phyloP scores from a whole-genome alignment of 2,113 vertebrate genomes.

The Eidolon helvum region DNA sequence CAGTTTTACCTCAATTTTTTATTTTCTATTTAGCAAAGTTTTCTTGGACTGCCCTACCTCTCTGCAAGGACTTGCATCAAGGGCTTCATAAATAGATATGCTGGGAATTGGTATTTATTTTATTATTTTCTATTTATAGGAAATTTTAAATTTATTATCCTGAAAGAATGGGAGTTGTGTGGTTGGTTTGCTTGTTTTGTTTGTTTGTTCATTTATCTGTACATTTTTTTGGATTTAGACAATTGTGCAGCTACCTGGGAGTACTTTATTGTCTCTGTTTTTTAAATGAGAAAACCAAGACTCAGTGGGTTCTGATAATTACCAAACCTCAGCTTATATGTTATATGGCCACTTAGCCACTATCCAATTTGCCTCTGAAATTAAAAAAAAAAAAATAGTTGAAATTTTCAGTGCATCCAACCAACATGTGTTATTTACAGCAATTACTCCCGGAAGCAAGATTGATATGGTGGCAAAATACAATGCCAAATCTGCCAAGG shows the following conservation, averaged over 20 bases:
- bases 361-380: background rate
- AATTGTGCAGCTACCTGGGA: background rate
- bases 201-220: background rate
- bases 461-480: background rate
- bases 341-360: background rate
- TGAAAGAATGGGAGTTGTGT: background rate
- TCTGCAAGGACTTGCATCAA: background rate
- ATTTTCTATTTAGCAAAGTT: too few species aligned
- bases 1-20: too few species aligned
- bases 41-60: too few species aligned
- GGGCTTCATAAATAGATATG: background rate
- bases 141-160: background rate
- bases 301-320: background rate
- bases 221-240: background rate
- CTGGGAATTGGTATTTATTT: background rate
- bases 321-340: background rate
- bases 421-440: background rate
- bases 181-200: background rate
- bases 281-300: background rate
- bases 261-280: background rate
- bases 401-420: background rate
- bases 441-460: background rate
- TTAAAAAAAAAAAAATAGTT: background rate
- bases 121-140: background rate
- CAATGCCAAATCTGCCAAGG: background rate